Evolutionary conservation across 2,113 vertebrate genomes (phyloP), one percentile per base, ranked within the genome.

Genomic region (Mustela nigripes): DNA sequence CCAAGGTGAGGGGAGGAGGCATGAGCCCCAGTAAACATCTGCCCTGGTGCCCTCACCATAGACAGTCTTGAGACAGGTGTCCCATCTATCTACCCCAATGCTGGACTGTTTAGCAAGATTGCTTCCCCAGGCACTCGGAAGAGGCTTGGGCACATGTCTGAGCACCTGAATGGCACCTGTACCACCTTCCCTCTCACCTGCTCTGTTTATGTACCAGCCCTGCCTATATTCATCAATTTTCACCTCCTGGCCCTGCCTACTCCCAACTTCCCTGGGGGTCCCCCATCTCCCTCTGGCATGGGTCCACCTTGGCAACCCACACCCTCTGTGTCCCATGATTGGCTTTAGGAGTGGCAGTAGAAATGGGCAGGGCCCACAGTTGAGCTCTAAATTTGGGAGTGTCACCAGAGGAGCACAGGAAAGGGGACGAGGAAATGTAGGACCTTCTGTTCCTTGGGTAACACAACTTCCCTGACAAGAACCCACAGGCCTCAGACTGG

Each of bases 11-110:
- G 42, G 18, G 42, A 50, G 65, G 65, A 33, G 18, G 3, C 33
- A 53, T 18, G 28, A 36, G 3, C 8, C 3, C 21, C 26, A 28
- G 0, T 7, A 39, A 39, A 2, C 31, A 7, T 71, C 1, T 15
- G 5, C 0, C 16, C 3, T n/a, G 10, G 4, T 36, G 4, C 33
- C 36, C 28, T 39, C 39, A 26, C 6, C 4, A 26, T 22, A 36
- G 2, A 39, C 36, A 56, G 2, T 90, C 63, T 33, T 39, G 36
- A 65, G 26, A 73, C 9, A 11, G 4, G 19, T 11, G 16, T 9
- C 33, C 48, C 82, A 39, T 31, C n/a, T 60, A 24, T 79, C 53
- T 22, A 24, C 42, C 6, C 36, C 67, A 33, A 5, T 1, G 11
- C 33, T 45, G n/a, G 42, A 14, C 42, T 42, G 11, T 8, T 82